Conservation (phyloP, 2,797 vertebrate species). For the Philypnodon macrostomus region DNA sequence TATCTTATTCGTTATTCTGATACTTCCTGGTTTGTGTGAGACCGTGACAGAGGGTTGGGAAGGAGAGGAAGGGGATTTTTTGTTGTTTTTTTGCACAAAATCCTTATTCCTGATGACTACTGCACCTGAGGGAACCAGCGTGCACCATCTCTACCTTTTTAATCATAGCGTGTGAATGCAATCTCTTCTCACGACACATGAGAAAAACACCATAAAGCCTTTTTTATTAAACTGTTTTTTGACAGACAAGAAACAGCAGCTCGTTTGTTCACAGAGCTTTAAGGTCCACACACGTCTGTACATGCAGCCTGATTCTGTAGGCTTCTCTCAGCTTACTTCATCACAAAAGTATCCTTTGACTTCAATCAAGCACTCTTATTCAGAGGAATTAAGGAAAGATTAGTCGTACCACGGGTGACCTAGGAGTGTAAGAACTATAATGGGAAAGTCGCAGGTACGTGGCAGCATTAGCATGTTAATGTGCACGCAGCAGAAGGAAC, state of each 20-base stretch:
- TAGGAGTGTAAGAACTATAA: constrained; percentile 29
- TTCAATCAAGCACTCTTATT: constrained; percentile 23
- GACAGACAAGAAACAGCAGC: constrained; percentile 33
- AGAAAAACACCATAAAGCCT: constrained; percentile 8
- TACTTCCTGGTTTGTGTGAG: too few species aligned
- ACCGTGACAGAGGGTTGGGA: too few species aligned
- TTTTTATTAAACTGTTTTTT: constrained; percentile 28
- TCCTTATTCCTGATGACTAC: too few species aligned
- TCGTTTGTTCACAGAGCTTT: constrained; percentile 27
- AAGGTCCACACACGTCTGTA: constrained; percentile 39
- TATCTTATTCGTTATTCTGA: too few species aligned
- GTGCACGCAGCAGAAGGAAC: constrained; percentile 20
- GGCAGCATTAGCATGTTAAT: constrained; percentile 38
- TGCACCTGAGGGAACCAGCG: constrained; percentile 24
- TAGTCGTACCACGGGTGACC: constrained; percentile 19
- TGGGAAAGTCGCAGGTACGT: constrained; percentile 27
- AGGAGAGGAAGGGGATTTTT: too few species aligned
- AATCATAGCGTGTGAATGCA: constrained; percentile 17
- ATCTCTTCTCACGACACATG: constrained; percentile 15
- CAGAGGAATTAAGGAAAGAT: constrained; percentile 8
- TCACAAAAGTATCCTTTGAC: constrained; percentile 30
- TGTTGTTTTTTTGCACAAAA: too few species aligned
- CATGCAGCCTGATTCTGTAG: constrained; percentile 24
- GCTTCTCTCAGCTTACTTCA: constrained; percentile 13
- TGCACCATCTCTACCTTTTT: constrained; percentile 20